Evolutionary conservation across 2,113 vertebrate genomes (phyloP).

Genomic region (Asarcornis scutulata): DNA sequence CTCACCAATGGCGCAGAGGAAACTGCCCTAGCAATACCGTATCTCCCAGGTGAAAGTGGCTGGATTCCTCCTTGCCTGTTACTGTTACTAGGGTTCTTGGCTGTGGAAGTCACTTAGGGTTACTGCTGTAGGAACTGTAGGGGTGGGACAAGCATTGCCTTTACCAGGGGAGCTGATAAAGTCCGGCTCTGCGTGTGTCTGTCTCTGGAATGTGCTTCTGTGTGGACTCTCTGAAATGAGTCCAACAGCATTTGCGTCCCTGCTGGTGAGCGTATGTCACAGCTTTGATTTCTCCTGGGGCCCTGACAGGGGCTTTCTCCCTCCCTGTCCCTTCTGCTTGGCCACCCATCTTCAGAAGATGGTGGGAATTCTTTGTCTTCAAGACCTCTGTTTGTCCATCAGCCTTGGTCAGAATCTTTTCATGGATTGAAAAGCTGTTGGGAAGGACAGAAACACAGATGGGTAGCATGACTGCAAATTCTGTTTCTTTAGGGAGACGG

Average conservation of each 20-base stretch:
- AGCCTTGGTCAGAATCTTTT: neutral
- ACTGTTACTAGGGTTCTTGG: neutral
- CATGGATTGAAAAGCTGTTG: neutral
- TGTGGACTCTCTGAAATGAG: neutral
- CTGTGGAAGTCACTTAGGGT: neutral
- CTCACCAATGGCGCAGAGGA: neutral
- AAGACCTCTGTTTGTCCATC: neutral
- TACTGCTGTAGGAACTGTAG: neutral
- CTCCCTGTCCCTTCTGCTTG: neutral
- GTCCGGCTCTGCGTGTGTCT: neutral
- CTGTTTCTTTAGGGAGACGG: neutral
- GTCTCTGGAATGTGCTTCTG: neutral
- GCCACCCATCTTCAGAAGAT: neutral
- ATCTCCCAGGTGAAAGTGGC: neutral
- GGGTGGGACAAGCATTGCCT: neutral
- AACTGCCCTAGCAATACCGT: neutral
- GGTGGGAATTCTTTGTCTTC: neutral
- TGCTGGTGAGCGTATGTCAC: neutral
- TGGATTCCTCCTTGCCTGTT: rapidly evolving
- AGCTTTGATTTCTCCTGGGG: neutral
- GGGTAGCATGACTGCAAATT: neutral
- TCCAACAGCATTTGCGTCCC: neutral
- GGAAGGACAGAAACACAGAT: neutral
- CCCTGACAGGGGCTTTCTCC: neutral
- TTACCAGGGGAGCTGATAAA: neutral